A percentile compares a stretch with the other conserved stretches of the same genome.
Conservation (phyloP, 2,888 invertebrate species). For the Nomada fabriciana region DNA sequence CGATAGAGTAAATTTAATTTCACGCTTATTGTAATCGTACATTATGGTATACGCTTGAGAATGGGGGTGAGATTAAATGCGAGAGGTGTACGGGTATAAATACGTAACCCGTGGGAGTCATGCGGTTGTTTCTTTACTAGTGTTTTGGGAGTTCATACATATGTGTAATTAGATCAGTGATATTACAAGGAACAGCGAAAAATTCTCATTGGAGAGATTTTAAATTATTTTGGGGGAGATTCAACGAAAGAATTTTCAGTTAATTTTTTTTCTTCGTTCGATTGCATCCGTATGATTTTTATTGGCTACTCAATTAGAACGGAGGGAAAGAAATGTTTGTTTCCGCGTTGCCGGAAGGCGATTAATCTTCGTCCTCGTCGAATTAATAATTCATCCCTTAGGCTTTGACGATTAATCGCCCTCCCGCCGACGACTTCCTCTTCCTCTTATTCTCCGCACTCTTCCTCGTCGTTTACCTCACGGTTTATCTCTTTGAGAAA, state of each 20-base stretch:
- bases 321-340: constrained; percentile 26
- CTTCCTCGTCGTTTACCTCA: not conserved
- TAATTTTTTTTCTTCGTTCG: not conserved
- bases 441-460: not conserved
- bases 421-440: constrained; percentile 3
- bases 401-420: constrained; percentile 43
- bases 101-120: no score
- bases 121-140: not conserved
- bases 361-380: constrained; percentile 38
- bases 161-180: not conserved
- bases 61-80: not conserved
- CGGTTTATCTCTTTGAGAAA: not conserved
- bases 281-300: constrained; percentile 9
- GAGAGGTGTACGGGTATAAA: no score
- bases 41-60: not conserved
- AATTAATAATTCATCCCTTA: constrained; percentile 54
- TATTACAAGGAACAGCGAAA: not conserved
- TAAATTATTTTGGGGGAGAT: not conserved
- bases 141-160: not conserved
- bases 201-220: not conserved
- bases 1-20: not conserved
- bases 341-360: constrained; percentile 18
- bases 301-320: not conserved
- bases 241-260: not conserved
- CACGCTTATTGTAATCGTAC: not conserved